Evolutionary conservation across 92 coral and sea anemone species (phyloP), one percentile per base, ranked within the genome.

Genomic region (Zoanthus gigantus): DNA sequence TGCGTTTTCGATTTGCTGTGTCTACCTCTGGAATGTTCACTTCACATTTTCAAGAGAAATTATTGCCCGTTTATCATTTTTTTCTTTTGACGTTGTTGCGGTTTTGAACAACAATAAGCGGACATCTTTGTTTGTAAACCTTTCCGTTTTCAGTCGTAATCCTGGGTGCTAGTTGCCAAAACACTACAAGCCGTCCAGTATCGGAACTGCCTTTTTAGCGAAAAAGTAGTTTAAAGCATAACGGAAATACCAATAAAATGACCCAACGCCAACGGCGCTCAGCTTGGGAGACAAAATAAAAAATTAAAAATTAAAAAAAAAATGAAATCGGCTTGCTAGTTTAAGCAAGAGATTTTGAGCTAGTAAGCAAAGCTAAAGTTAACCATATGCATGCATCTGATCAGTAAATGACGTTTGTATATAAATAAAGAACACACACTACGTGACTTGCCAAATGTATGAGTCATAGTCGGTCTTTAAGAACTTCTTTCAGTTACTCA

Each of bases 201-300:
- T 65, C 74, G 85, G 75, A 81, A 81, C 74, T 81, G 57, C 85
- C 75, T 65, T 66, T 81, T 81, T 45, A 31, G 57, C 15, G 32
- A n/a, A 81, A 50, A 6, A 81, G 85, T 81, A 66, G 85, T 46
- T 81, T 81, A 81, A 81, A 46, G 48, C 85, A 81, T 46, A 81
- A 65, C 85, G 85, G 85, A 81, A 81, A 81, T 81, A 18, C 85
- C 85, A 65, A 46, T n/a, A 50, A 68, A 73, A 52, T 63, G 71
- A 81, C 66, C 85, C 60, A 81, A 46, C 65, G 28, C 85, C 74
- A 81, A 46, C 46, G 28, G 34, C 44, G 74, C 44, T 81, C 66
- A 6, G 44, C 28, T 48, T 11, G 61, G n/a, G 56, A 16, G 53
- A 67, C 60, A 17, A 46, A 81, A 46, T 42, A 66, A 45, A 45